Conservation (phyloP, 1,140 invertebrate species). For the Calliopsis andreniformis region DNA sequence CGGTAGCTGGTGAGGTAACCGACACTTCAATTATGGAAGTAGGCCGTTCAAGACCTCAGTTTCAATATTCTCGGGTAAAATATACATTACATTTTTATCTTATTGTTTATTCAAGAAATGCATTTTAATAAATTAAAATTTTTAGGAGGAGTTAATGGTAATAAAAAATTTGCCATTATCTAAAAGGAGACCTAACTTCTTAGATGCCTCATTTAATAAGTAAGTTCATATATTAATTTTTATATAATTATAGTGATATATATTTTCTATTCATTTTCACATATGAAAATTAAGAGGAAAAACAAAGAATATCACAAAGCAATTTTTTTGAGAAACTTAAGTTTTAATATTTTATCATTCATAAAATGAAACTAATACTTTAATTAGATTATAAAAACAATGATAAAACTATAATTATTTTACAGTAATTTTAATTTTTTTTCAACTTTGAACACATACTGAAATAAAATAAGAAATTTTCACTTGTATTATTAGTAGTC, state of each 20-base stretch:
- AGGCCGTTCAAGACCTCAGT: constrained; percentile 79
- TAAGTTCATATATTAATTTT: constrained; percentile 59
- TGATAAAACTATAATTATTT: too few species aligned
- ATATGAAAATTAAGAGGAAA: too few species aligned
- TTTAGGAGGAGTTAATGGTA: constrained; percentile 84
- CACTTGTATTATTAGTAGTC: too few species aligned
- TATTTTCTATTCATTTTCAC: too few species aligned
- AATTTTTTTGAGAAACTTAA: too few species aligned
- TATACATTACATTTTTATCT: not conserved
- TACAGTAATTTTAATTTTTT: too few species aligned
- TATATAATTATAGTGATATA: not conserved
- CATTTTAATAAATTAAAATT: constrained; percentile 21
- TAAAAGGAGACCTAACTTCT: constrained; percentile 82
- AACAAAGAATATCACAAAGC: too few species aligned
- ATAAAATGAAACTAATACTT: too few species aligned
- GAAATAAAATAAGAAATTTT: too few species aligned
- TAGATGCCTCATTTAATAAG: constrained; percentile 83
- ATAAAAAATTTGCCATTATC: constrained; percentile 83
- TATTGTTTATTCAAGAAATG: not conserved
- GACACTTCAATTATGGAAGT: constrained; percentile 79
- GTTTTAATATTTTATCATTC: too few species aligned
- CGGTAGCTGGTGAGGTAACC: constrained; percentile 79
- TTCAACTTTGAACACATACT: too few species aligned
- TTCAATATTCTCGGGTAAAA: constrained; percentile 76
- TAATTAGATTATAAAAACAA: too few species aligned